A percentile compares a stretch with the other conserved stretches of the same genome.
phyloP scores from a whole-genome alignment of 2,888 invertebrate species.

The Folsomia candida region DNA sequence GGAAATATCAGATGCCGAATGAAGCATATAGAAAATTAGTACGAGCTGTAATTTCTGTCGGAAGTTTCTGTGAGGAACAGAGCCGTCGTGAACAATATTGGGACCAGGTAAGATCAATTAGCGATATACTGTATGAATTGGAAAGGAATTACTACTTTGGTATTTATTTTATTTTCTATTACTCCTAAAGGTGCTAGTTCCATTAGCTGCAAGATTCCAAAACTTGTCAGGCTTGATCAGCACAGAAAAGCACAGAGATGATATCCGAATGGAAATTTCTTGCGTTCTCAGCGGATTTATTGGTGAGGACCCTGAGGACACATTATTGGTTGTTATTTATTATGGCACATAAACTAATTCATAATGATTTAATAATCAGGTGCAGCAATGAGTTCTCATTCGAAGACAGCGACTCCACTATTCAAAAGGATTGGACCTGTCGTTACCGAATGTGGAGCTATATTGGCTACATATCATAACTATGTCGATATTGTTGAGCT shows the following conservation, averaged over 20 bases:
- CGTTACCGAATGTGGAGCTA: slow-evolving; percentile 53
- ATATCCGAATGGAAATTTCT: slow-evolving; percentile 66
- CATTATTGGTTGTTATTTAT: not conserved
- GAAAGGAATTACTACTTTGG: too few relatives aligned
- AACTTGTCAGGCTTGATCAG: slow-evolving; percentile 55
- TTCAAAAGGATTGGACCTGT: slow-evolving; percentile 59
- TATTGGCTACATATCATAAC: slow-evolving; percentile 72
- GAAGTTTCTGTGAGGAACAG: slow-evolving; percentile 56
- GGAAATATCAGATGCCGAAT: slow-evolving; percentile 60
- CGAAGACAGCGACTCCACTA: slow-evolving; percentile 57
- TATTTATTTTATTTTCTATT: slow-evolving; percentile 14
- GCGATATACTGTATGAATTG: not conserved
- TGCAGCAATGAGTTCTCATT: slow-evolving; percentile 64
- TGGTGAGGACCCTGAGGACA: slow-evolving; percentile 53
- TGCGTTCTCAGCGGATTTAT: slow-evolving; percentile 74
- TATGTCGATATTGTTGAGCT: slow-evolving; percentile 75
- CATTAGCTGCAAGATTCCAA: slow-evolving; percentile 61
- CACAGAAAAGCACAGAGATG: slow-evolving; percentile 59
- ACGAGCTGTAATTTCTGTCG: slow-evolving; percentile 69
- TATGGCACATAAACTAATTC: not conserved
- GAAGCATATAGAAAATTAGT: slow-evolving; percentile 67
- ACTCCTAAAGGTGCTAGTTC: slow-evolving; percentile 56
- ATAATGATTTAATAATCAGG: slow-evolving; percentile 51
- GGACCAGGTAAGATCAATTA: slow-evolving; percentile 47
- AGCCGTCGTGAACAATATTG: slow-evolving; percentile 52